Percentiles rank a stretch among this genome's conserved stretches.
phyloP scores from a whole-genome alignment of 1,140 invertebrate species.

The Anagrus nilaparvatae region DNA sequence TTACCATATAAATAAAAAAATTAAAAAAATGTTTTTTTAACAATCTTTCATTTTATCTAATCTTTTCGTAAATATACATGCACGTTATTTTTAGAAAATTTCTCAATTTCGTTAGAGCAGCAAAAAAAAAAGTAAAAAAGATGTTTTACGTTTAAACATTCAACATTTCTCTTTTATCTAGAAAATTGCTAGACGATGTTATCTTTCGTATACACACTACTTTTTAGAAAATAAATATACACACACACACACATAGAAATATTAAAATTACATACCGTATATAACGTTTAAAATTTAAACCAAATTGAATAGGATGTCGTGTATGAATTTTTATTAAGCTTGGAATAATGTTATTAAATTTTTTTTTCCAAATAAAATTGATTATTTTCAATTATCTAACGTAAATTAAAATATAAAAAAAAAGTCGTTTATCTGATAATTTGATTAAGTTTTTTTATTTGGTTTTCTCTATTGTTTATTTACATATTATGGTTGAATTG shows the following conservation, averaged over 20 bases:
- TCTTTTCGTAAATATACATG: not conserved
- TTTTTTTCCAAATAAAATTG: no score
- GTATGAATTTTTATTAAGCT: not conserved
- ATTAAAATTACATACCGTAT: slow-evolving; percentile 9
- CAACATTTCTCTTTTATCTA: slow-evolving; percentile 11
- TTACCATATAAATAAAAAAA: no score
- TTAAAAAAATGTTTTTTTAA: not conserved
- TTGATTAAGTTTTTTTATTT: no score
- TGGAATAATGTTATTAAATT: not conserved
- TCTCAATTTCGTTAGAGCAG: slow-evolving; percentile 5
- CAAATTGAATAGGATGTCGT: not conserved
- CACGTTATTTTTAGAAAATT: not conserved
- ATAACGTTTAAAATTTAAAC: not conserved
- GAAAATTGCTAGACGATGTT: slow-evolving; percentile 22
- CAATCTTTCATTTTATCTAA: not conserved
- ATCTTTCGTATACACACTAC: slow-evolving; percentile 19
- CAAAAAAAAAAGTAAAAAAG: no score
- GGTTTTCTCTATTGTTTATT: no score
- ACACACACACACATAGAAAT: slow-evolving; percentile 23
- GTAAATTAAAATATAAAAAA: no score
- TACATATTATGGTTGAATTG: no score
- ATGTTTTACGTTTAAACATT: no score
- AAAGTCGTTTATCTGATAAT: no score
- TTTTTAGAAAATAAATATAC: no score
- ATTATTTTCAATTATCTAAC: no score